Percentiles rank a stretch among this genome's conserved stretches.
phyloP scores from a whole-genome alignment of 2,888 invertebrate genomes.

The Drosophila acutilabella region DNA sequence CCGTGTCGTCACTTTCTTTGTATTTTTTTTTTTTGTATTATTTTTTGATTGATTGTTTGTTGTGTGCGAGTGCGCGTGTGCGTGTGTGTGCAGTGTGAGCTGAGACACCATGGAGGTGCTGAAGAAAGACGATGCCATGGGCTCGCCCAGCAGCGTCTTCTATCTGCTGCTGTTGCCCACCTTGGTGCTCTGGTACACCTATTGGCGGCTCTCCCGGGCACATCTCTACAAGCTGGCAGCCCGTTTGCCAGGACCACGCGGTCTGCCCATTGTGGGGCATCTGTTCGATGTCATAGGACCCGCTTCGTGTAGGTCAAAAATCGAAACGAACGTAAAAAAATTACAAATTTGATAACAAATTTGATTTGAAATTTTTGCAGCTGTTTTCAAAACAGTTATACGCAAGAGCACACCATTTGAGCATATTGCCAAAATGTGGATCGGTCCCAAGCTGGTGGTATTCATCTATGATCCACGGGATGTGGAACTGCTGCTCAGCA shows the following conservation, averaged over 20 bases:
- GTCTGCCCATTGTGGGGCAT: conserved; percentile 91
- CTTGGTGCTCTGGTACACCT: conserved; percentile 89
- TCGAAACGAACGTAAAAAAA: too few species aligned
- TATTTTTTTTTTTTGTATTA: conserved; percentile 21
- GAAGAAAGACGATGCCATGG: conserved; percentile 81
- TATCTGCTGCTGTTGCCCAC: conserved; percentile 91
- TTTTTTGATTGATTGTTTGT: too few species aligned
- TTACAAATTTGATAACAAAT: not conserved
- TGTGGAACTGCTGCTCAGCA: conserved; percentile 91
- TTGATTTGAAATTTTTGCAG: conserved; percentile 84
- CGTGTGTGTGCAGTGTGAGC: conserved; percentile 10
- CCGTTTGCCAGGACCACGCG: conserved; percentile 90
- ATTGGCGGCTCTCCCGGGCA: conserved; percentile 91
- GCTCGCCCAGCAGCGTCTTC: conserved; percentile 89
- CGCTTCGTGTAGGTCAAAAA: conserved; percentile 87
- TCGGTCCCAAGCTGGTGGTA: conserved; percentile 90
- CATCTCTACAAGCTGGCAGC: conserved; percentile 90
- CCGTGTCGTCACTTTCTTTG: not conserved
- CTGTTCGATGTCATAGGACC: conserved; percentile 90
- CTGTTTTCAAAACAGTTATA: conserved; percentile 89
- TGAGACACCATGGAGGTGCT: conserved; percentile 77
- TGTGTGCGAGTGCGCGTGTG: not conserved
- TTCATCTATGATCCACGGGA: conserved; percentile 92
- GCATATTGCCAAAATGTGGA: conserved; percentile 89
- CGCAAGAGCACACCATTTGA: conserved; percentile 86